Percentiles rank a stretch among this genome's conserved stretches.
Evolutionary conservation across 2,888 invertebrate species (phyloP).

Genomic region (Scrobipalpa costella): DNA sequence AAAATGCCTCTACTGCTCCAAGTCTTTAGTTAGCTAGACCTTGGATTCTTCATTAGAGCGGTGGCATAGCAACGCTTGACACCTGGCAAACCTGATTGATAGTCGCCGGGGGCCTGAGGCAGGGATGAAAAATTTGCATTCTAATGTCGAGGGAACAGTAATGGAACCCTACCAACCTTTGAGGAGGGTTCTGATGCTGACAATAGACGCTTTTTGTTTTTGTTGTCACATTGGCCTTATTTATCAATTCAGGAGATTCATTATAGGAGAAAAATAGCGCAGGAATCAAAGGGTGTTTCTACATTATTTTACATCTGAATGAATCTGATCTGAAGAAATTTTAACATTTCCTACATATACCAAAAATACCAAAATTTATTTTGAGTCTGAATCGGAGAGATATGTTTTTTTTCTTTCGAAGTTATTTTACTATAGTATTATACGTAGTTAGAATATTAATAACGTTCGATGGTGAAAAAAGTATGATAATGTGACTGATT

Average conservation of each 20-base stretch:
- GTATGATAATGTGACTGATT: too few species aligned
- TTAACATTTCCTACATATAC: too few species aligned
- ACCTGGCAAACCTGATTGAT: slow-evolving; percentile 61
- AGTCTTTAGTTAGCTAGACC: background rate
- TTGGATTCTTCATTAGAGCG: slow-evolving; percentile 21
- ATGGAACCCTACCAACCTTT: slow-evolving; percentile 35
- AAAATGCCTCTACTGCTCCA: background rate
- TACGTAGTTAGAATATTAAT: too few species aligned
- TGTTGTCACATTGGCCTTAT: background rate
- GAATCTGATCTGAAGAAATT: too few species aligned
- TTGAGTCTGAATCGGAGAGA: too few species aligned
- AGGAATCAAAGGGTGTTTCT: too few species aligned
- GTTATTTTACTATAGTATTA: background rate
- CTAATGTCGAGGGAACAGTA: slow-evolving; percentile 55
- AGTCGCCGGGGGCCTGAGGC: slow-evolving; percentile 50
- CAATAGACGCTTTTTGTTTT: slow-evolving; percentile 2
- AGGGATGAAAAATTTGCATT: slow-evolving; percentile 69
- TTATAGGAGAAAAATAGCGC: too few species aligned
- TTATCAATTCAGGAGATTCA: background rate
- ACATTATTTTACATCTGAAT: too few species aligned
- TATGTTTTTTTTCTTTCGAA: too few species aligned
- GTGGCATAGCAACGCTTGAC: slow-evolving; percentile 53
- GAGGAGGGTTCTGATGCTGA: background rate
- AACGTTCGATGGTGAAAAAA: too few species aligned
- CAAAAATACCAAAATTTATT: too few species aligned